phyloP scores from a whole-genome alignment of 2,797 vertebrate species.

The Scolopax bukidnonensis region DNA sequence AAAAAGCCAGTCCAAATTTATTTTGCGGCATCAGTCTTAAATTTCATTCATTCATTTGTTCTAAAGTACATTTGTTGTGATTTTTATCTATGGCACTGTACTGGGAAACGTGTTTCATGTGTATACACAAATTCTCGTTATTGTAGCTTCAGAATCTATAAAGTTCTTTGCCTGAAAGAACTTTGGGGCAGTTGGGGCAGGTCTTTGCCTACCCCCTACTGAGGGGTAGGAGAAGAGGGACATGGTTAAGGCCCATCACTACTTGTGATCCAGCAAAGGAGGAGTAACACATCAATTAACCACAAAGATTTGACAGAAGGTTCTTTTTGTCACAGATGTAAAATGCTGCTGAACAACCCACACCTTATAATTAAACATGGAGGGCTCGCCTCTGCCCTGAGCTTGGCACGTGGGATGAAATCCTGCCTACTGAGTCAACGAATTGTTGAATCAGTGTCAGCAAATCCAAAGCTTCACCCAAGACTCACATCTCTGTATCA shows the following conservation, averaged over 20 bases:
- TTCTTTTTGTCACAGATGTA: not conserved
- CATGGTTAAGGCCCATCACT: not conserved
- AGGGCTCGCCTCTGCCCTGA: not conserved
- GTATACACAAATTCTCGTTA: not conserved
- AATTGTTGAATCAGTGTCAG: not conserved
- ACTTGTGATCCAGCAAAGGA: not conserved
- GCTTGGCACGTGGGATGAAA: not conserved
- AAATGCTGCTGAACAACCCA: not conserved
- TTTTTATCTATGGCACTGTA: not conserved
- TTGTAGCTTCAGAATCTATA: not conserved
- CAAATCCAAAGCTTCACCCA: not conserved
- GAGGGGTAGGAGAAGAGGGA: not conserved
- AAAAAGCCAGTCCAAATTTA: slow-evolving; percentile 31
- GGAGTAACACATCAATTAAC: not conserved
- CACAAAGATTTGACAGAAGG: not conserved
- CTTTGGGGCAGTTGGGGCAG: no score
- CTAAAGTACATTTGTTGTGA: not conserved
- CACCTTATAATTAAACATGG: not conserved
- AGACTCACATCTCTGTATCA: not conserved
- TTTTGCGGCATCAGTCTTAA: slow-evolving; percentile 51
- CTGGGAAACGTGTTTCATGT: not conserved
- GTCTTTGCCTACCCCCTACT: no score
- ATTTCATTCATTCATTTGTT: slow-evolving; percentile 45
- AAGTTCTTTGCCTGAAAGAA: not conserved
- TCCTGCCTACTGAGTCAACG: not conserved